These are phyloP conservation scores for Axis porcinus DNA, from an alignment of 2,113 vertebrate species.

Conservation along the genomic window DNA sequence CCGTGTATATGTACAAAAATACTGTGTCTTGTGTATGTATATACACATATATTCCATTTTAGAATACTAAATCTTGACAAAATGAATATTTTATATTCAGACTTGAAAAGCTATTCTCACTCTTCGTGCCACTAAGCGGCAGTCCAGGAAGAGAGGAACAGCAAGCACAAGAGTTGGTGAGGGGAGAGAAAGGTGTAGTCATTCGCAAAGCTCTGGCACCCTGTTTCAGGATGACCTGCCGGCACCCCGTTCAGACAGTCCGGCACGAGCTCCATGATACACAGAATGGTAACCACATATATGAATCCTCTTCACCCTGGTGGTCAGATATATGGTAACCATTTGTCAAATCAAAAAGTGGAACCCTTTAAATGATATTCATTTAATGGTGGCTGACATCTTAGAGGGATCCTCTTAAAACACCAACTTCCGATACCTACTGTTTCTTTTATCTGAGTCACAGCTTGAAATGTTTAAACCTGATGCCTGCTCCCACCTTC, in stretches of 20 bases:
- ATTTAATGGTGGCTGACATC: not conserved
- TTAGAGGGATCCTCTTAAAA: not conserved
- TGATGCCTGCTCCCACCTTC: not conserved
- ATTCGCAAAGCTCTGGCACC: not conserved
- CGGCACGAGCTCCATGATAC: not conserved
- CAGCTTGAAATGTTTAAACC: not conserved
- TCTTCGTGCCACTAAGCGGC: not conserved
- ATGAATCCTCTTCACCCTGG: not conserved
- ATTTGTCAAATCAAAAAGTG: not conserved
- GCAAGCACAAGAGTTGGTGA: not conserved
- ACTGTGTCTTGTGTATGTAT: not conserved
- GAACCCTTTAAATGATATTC: not conserved
- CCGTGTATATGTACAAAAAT: not conserved
- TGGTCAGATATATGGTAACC: not conserved
- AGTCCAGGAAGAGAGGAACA: not conserved
- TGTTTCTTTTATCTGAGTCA: not conserved
- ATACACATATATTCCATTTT: not conserved
- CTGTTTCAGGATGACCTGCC: not conserved
- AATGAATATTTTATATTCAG: not conserved
- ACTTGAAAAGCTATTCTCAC: not conserved
- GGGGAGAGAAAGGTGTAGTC: not conserved
- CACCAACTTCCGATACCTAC: not conserved
- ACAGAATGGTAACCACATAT: not conserved
- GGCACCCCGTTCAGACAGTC: not conserved
- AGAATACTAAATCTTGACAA: not conserved